These are phyloP conservation scores for Hydrophis major DNA, from an alignment of 2,797 vertebrate genomes.

Conservation along the genomic window DNA sequence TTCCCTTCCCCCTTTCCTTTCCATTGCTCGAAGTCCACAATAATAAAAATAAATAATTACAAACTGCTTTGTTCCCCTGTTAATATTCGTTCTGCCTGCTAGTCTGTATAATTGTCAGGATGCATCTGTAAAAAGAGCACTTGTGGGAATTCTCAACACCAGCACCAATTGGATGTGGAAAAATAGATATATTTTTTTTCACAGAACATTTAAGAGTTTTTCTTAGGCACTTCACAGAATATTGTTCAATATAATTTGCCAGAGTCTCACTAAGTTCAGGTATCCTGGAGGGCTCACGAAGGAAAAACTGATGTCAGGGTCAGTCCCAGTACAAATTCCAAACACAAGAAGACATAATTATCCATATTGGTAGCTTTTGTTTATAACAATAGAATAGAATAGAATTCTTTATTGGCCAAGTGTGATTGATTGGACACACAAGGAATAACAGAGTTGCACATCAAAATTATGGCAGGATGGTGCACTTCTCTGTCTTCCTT, in stretches of 20 bases:
- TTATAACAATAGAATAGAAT: background rate
- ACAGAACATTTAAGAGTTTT: background rate
- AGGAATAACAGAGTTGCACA: background rate
- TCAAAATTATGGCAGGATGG: background rate
- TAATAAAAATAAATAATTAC: background rate
- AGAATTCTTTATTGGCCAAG: no score
- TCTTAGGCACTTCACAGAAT: background rate
- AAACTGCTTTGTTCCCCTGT: constrained; percentile 38
- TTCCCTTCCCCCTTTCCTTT: background rate
- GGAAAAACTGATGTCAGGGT: background rate
- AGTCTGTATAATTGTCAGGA: background rate
- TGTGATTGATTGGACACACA: no score
- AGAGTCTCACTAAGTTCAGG: background rate
- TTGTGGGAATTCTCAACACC: background rate
- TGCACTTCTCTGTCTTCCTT: background rate
- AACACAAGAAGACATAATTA: background rate
- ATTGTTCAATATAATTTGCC: background rate
- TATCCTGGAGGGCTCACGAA: background rate
- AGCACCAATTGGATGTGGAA: background rate
- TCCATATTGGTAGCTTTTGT: background rate
- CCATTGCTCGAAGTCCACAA: background rate
- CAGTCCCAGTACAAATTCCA: background rate
- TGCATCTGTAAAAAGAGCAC: background rate
- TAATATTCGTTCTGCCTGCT: constrained; percentile 5
- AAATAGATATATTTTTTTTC: background rate